These are phyloP conservation scores for Lutjanus erythropterus DNA, from an alignment of 2,113 vertebrate genomes.

Conservation along the genomic window DNA sequence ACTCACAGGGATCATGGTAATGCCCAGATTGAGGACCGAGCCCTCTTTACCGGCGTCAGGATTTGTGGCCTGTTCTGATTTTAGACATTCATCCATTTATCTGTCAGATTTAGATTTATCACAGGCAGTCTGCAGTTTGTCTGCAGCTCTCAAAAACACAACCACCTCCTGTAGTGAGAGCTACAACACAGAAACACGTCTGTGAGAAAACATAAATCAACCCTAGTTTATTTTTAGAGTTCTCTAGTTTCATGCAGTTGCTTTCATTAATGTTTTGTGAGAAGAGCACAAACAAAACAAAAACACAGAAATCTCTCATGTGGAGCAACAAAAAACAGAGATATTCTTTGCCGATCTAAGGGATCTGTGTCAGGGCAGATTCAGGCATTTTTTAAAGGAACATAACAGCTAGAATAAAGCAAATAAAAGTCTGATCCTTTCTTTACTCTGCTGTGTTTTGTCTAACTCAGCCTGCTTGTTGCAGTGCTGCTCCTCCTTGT, in stretches of 20 bases:
- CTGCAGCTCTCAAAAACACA: slow-evolving; percentile 31
- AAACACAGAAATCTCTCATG: neutral
- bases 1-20: slow-evolving; percentile 65
- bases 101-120: slow-evolving; percentile 60
- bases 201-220: too few relatives aligned
- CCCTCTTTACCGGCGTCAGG: slow-evolving; percentile 64
- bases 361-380: neutral
- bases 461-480: too few relatives aligned
- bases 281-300: neutral
- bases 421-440: neutral
- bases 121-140: slow-evolving; percentile 12
- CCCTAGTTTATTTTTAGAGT: neutral
- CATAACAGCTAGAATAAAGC: neutral
- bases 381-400: neutral
- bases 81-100: slow-evolving; percentile 65
- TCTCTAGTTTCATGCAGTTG: neutral
- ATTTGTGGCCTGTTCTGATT: slow-evolving; percentile 72
- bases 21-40: slow-evolving; percentile 66
- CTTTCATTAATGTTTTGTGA: neutral
- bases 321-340: neutral
- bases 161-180: neutral
- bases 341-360: neutral
- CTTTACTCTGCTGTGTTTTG: neutral
- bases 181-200: neutral
- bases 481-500: too few relatives aligned